Conservation (phyloP, 2,797 vertebrate species). For the Synanceia verrucosa region DNA sequence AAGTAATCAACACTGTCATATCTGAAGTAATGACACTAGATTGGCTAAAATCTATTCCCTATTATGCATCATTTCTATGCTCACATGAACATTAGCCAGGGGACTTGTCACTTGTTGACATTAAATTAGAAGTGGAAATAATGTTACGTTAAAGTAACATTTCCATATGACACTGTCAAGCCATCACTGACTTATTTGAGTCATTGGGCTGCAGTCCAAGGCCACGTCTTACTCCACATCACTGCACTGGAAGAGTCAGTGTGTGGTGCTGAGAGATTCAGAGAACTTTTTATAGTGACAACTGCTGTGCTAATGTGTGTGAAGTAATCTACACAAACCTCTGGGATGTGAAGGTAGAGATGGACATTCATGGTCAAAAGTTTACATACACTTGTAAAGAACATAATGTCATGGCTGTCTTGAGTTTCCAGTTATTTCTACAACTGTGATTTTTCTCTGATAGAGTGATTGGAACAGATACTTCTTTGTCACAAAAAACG, state of each 20-base stretch:
- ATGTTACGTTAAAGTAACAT: slow-evolving; percentile 14
- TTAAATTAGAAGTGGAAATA: slow-evolving; percentile 19
- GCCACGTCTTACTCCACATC: slow-evolving; percentile 19
- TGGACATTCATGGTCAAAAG: no score
- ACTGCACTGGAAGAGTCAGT: not conserved
- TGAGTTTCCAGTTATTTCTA: no score
- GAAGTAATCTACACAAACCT: slow-evolving; percentile 14
- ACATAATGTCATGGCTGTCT: no score
- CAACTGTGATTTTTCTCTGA: no score
- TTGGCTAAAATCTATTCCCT: not conserved
- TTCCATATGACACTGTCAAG: slow-evolving; percentile 21
- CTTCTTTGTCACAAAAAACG: no score
- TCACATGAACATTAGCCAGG: slow-evolving; percentile 14
- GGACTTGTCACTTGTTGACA: slow-evolving; percentile 12
- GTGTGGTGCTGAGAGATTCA: not conserved
- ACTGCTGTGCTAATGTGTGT: slow-evolving; percentile 4
- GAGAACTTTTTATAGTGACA: slow-evolving; percentile 13
- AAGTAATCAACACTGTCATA: not conserved
- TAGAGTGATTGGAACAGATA: no score
- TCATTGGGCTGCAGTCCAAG: slow-evolving; percentile 30
- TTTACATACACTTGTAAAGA: no score
- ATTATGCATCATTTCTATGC: not conserved
- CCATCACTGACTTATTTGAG: slow-evolving; percentile 22
- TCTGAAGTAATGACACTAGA: no score
- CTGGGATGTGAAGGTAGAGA: slow-evolving; percentile 1